Percentiles rank a stretch among this genome's conserved stretches.
Conservation (phyloP, 2,888 invertebrate species). For the Epinotia nisella region DNA sequence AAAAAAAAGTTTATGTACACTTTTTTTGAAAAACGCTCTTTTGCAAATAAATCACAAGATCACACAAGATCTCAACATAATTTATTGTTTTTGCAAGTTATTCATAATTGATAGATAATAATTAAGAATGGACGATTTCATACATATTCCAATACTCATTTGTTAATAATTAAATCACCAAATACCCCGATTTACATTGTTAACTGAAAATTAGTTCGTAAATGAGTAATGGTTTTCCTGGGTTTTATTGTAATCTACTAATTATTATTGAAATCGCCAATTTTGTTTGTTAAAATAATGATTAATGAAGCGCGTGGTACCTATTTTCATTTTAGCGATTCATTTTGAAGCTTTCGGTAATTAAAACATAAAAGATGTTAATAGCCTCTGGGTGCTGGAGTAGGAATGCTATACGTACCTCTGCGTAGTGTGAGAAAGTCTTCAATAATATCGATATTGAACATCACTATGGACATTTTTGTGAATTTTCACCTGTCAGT, state of each 20-base stretch:
- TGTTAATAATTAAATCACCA: conserved; percentile 5
- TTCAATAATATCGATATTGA: too few species aligned
- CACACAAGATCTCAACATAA: too few species aligned
- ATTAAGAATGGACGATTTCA: conserved; percentile 5
- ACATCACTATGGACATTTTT: too few species aligned
- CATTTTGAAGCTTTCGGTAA: conserved; percentile 45
- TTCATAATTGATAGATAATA: background rate
- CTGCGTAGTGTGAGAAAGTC: too few species aligned
- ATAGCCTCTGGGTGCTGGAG: background rate
- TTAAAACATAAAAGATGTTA: conserved; percentile 5
- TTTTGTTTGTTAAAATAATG: conserved; percentile 55
- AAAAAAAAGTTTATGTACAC: too few species aligned
- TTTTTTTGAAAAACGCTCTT: too few species aligned
- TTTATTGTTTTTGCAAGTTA: background rate
- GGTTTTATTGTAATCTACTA: background rate
- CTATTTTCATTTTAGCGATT: conserved; percentile 53
- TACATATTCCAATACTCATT: background rate
- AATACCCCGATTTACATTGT: conserved; percentile 10
- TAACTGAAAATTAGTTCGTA: conserved; percentile 31
- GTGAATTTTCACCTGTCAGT: too few species aligned
- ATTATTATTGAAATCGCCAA: conserved; percentile 44
- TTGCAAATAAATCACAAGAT: background rate
- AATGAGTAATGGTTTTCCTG: conserved; percentile 35
- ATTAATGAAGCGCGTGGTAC: conserved; percentile 53
- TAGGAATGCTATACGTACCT: background rate